Evolutionary conservation across 2,113 vertebrate species (phyloP).

Genomic region (Oryzias javanicus): DNA sequence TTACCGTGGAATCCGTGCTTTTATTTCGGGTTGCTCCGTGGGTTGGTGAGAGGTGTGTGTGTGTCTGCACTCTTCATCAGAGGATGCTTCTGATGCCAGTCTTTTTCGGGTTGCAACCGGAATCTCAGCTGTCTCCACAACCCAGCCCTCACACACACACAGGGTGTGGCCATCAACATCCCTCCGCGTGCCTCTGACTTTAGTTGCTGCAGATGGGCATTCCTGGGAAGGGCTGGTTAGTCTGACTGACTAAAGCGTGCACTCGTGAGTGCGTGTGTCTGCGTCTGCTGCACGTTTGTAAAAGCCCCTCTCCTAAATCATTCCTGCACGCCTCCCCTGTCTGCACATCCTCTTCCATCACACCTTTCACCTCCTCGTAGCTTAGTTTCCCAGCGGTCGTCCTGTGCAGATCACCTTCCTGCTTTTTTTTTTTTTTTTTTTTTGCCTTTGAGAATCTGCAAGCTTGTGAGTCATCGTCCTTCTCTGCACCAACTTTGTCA

Average conservation of each 20-base stretch:
- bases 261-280: not conserved
- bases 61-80: conserved; percentile 18
- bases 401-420: conserved; percentile 9
- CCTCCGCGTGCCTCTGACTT: conserved; percentile 43
- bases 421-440: not conserved
- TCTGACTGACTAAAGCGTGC: conserved; percentile 34
- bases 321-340: conserved; percentile 34
- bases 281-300: conserved; percentile 20
- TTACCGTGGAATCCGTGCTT: conserved; percentile 59
- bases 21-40: conserved; percentile 47
- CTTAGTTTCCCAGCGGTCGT: not conserved
- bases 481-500: conserved; percentile 46
- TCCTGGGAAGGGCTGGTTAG: conserved; percentile 72
- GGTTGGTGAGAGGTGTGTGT: conserved; percentile 33
- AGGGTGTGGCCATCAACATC: conserved; percentile 71
- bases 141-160: conserved; percentile 45
- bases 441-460: conserved; percentile 6
- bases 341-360: conserved; percentile 12
- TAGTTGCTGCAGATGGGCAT: conserved; percentile 70
- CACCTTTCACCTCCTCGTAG: conserved; percentile 5
- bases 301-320: conserved; percentile 63
- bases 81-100: conserved; percentile 77
- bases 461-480: conserved; percentile 47
- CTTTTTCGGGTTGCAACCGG: conserved; percentile 70
- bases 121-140: conserved; percentile 79